Base-by-base conservation (phyloP, 2,113 vertebrate species). In the Muntiacus reevesi region DNA sequence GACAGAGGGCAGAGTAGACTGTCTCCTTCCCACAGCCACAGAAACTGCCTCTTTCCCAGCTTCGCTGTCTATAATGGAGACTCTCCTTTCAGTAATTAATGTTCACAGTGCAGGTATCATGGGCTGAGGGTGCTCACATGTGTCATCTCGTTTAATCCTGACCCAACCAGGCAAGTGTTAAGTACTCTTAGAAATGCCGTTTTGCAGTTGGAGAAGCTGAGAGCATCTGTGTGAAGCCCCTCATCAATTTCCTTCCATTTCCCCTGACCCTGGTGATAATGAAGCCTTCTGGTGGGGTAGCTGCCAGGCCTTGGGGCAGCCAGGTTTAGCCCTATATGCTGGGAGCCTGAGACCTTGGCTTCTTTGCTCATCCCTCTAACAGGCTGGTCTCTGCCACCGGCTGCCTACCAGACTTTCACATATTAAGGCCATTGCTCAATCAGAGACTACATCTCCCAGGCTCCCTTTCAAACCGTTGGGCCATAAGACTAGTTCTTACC, bases 201-300 rank as follows among this genome's bases (percentile, higher is more conserved):
- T 71, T 95, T 92, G 59, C n/a, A 76, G 27, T 10, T 96, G 47
- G 33, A 84, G 79, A 93, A 96, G 89, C 30, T 6, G 23, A 95
- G 28, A 67, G 14, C 27, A 30, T 23, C 59, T 30, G 8, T 33
- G 59, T 17, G 30, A 45, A 45, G n/a, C 43, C 60, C 60, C 12
- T 27, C 17, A 19, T 62, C 15, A 21, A 4, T 86, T 30, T 30
- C 15, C 50, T 89, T 55, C 12, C 59, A 11, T 54, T 47, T 1
- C 30, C 3, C 10, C 36, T 0, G 1, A 50, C 16, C 2, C 12
- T 21, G 1, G 14, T 25, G 52, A 43, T 27, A 14, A 5, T 45
- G 57, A 28, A 25, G 15, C 3, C 36, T 12, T 33, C 59, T 45
- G 13, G 13, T 12, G 23, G 33, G 7, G 16, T 28, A 85, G 64